Conservation (phyloP, 1,140 invertebrate species). For the Drosophila punjabiensis region DNA sequence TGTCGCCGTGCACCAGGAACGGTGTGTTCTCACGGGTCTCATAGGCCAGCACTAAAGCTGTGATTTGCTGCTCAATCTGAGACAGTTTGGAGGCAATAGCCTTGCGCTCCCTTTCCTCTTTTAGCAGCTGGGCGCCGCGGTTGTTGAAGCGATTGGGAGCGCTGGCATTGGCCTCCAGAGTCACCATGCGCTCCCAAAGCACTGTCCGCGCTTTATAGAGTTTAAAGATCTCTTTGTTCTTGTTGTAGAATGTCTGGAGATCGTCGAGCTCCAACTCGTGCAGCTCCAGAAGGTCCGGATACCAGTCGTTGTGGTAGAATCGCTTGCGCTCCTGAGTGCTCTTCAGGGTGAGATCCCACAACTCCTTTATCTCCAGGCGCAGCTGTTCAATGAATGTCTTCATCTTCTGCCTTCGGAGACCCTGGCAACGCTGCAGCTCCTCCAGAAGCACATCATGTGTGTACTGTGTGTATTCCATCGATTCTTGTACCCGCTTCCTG, state of each 20-base stretch:
- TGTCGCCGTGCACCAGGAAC: slow-evolving; percentile 88
- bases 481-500: slow-evolving; percentile 29
- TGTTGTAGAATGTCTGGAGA: slow-evolving; percentile 89
- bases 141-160: slow-evolving; percentile 93
- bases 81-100: slow-evolving; percentile 88
- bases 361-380: slow-evolving; percentile 88
- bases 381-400: slow-evolving; percentile 90
- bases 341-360: slow-evolving; percentile 91
- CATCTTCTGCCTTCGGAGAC: slow-evolving; percentile 89
- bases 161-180: slow-evolving; percentile 89
- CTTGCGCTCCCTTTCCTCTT: slow-evolving; percentile 94
- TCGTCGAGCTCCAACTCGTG: slow-evolving; percentile 91
- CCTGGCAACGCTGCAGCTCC: slow-evolving; percentile 89
- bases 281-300: slow-evolving; percentile 90
- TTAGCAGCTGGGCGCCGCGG: slow-evolving; percentile 92
- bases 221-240: slow-evolving; percentile 89
- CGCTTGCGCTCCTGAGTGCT: slow-evolving; percentile 87
- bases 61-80: slow-evolving; percentile 89
- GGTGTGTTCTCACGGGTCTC: slow-evolving; percentile 85
- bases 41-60: slow-evolving; percentile 86
- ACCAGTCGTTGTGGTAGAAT: slow-evolving; percentile 89
- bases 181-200: slow-evolving; percentile 89
- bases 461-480: slow-evolving; percentile 75
- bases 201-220: slow-evolving; percentile 88
- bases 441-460: slow-evolving; percentile 86